Evolutionary conservation across 2,797 vertebrate species (phyloP).

Genomic region (Onychomys torridus): DNA sequence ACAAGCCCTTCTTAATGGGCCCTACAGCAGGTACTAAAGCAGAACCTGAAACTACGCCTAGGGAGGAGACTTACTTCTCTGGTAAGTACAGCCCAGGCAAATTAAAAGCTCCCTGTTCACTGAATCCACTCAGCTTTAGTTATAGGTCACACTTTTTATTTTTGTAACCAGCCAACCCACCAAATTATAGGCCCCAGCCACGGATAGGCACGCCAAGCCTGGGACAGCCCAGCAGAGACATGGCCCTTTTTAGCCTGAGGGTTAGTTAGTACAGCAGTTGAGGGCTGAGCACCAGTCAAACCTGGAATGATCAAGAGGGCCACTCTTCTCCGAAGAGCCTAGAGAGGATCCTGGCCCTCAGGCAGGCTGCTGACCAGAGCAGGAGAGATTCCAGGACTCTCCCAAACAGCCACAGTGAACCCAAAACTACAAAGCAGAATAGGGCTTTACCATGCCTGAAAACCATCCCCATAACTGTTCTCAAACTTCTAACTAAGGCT

Average conservation of each 20-base stretch:
- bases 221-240: constrained; percentile 67
- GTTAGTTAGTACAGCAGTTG: not conserved
- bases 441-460: not conserved
- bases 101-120: constrained; percentile 84
- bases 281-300: constrained; percentile 60
- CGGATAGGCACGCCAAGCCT: constrained; percentile 71
- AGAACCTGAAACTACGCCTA: constrained; percentile 44
- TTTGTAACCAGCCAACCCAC: constrained; percentile 84
- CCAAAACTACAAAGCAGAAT: not conserved
- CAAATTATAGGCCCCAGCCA: constrained; percentile 83
- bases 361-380: not conserved
- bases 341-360: not conserved
- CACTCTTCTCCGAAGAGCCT: not conserved
- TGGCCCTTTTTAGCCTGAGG: constrained; percentile 68
- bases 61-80: constrained; percentile 73
- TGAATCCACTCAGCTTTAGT: constrained; percentile 83
- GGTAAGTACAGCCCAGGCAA: constrained; percentile 84
- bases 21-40: constrained; percentile 58
- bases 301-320: constrained; percentile 63
- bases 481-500: not conserved
- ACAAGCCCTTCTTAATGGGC: not conserved
- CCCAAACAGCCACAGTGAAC: not conserved
- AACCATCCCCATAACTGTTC: not conserved
- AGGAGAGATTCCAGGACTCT: not conserved
- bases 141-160: constrained; percentile 86